Evolutionary conservation across 2,113 vertebrate species (phyloP), one percentile per base, ranked within the genome.

Genomic region (Anthoscopus minutus): DNA sequence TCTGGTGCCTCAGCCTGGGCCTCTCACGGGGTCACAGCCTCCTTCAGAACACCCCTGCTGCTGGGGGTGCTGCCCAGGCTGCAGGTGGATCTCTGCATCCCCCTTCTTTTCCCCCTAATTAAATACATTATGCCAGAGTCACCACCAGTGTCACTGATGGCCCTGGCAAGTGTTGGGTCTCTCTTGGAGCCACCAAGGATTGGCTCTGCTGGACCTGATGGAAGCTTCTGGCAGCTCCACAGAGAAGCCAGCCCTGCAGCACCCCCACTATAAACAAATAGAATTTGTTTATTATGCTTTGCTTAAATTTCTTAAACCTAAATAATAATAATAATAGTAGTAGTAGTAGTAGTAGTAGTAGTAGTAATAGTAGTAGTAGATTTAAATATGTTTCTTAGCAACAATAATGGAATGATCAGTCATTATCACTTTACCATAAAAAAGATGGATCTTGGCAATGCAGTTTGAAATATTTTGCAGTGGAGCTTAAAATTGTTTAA

Each of bases 1-100:
- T 31, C 62, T 60, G 72, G 10, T 18, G 19, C 13, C 35, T n/a
- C 0, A 0, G 19, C 0, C 0, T 30, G 47, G 28, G 19, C 10
- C 10, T 40, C 8, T 25, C 15, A 13, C 0, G 0, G 25, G 40
- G 47, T 69, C 62, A 89, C 47, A 83, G 79, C 40, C 40, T 56
- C 25, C 54, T 53, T 48, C 25, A 48, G 70, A 25, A 61, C 15
- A 27, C 15, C 13, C 21, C 22, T 61, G 62, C 25, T 47, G n/a
- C n/a, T n/a, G n/a, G 54, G 60, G n/a, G 5, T 33, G 4, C 24
- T 54, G 6, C 47, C 11, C 9, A 8, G 30, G 40, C 14, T 76
- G 13, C 61, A 60, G 45, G 24, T 1, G 53, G 20, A 35, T 22
- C 38, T 53, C 38, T 67, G 33, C 8, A 6, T 10, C 30, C 15